These are phyloP conservation scores for Caenorhabditis uteleia DNA, from an alignment of 2,888 invertebrate species.

Conservation along the genomic window DNA sequence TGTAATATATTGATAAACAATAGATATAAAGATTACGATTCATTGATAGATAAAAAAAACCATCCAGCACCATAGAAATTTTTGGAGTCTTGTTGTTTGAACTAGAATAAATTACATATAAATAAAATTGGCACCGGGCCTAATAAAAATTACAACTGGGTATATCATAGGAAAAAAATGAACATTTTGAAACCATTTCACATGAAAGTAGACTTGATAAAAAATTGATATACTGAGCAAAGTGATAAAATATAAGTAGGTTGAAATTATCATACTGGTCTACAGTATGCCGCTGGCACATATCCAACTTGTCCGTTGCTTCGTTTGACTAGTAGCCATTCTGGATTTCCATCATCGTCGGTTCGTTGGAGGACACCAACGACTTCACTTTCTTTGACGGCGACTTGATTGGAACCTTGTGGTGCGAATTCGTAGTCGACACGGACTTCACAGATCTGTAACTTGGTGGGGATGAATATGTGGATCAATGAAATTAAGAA, in stretches of 20 bases:
- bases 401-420: constrained; percentile 54
- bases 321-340: constrained; percentile 57
- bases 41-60: too few relatives aligned
- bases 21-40: too few relatives aligned
- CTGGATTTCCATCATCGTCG: constrained; percentile 59
- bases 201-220: too few relatives aligned
- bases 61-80: too few relatives aligned
- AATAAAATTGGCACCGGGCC: too few relatives aligned
- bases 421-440: constrained; percentile 57
- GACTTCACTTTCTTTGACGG: constrained; percentile 48
- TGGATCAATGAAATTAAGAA: not conserved
- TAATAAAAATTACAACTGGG: too few relatives aligned
- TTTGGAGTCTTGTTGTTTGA: too few relatives aligned
- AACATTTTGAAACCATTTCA: not conserved
- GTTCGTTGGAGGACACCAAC: constrained; percentile 42
- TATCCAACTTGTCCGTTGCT: constrained; percentile 44
- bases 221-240: not conserved
- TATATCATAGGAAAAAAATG: too few relatives aligned
- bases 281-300: constrained; percentile 57
- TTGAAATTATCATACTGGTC: constrained; percentile 16
- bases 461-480: not conserved
- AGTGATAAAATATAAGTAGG: not conserved
- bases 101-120: too few relatives aligned
- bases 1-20: too few relatives aligned
- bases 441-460: constrained; percentile 42